phyloP scores from a whole-genome alignment of 2,113 vertebrate genomes.

The Acrocephalus arundinaceus region DNA sequence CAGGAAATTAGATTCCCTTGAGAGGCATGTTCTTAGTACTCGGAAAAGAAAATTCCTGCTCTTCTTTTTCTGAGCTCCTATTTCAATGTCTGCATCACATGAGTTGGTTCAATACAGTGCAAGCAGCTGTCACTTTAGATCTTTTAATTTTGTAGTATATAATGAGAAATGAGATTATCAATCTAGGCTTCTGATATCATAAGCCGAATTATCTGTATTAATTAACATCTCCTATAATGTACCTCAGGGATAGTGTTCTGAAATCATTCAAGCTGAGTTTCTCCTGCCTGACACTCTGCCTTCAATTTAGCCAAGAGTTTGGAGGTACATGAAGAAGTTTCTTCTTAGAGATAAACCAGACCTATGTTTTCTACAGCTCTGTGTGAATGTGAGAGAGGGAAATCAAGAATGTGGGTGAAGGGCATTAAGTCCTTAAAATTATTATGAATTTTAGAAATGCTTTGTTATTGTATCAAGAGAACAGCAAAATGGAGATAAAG shows the following conservation, averaged over 20 bases:
- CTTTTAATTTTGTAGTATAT: conserved; percentile 46
- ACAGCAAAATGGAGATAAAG: not conserved
- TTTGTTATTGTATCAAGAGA: not conserved
- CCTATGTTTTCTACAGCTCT: not conserved
- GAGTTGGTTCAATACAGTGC: not conserved
- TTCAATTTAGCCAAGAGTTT: not conserved
- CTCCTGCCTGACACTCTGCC: not conserved
- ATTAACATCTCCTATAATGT: conserved; percentile 31
- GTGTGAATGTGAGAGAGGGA: not conserved
- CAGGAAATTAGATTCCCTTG: conserved; percentile 32
- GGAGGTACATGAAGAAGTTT: not conserved
- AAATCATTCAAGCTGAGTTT: not conserved
- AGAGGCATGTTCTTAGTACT: not conserved
- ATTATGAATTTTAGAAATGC: not conserved
- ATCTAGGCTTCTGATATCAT: conserved; percentile 9
- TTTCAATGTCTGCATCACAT: not conserved
- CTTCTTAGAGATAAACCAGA: not conserved
- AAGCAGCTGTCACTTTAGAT: not conserved
- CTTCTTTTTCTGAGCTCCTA: not conserved
- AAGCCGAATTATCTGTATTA: conserved; percentile 43
- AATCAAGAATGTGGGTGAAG: not conserved
- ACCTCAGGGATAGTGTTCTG: conserved; percentile 8
- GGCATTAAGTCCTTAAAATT: not conserved
- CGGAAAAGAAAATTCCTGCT: not conserved
- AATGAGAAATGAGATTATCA: conserved; percentile 50